Evolutionary conservation across 2,113 vertebrate species (phyloP).

Genomic region (Puffinus mauretanicus): DNA sequence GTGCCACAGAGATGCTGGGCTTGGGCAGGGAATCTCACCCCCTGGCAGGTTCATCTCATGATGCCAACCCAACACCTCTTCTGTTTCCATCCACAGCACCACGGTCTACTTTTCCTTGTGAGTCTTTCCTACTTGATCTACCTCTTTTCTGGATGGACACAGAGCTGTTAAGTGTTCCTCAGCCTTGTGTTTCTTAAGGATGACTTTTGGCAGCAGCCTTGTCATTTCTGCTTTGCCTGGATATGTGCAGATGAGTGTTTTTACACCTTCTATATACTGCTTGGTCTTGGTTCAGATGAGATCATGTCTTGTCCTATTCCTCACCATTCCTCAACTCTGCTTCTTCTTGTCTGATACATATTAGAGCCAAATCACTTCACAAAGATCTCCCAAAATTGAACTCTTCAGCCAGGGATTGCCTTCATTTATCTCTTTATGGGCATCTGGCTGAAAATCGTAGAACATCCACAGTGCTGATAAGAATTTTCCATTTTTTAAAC

Average conservation of each 20-base stretch:
- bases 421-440: not conserved
- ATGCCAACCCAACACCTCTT: not conserved
- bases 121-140: not conserved
- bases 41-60: not conserved
- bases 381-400: not conserved
- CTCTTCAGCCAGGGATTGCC: not conserved
- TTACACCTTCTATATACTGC: not conserved
- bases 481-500: not conserved
- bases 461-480: not conserved
- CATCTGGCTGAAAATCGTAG: not conserved
- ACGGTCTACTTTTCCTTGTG: rapidly evolving
- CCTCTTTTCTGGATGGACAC: not conserved
- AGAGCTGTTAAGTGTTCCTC: not conserved
- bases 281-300: constrained; percentile 1
- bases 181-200: not conserved
- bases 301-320: constrained; percentile 8
- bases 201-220: not conserved
- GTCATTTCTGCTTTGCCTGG: not conserved
- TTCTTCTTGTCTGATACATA: not conserved
- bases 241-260: not conserved
- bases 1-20: rapidly evolving
- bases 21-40: not conserved
- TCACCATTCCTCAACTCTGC: not conserved
- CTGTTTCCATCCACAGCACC: not conserved
- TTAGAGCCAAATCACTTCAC: not conserved